phyloP scores from a whole-genome alignment of 2,888 invertebrate genomes.

The Drosophila suboccidentalis region DNA sequence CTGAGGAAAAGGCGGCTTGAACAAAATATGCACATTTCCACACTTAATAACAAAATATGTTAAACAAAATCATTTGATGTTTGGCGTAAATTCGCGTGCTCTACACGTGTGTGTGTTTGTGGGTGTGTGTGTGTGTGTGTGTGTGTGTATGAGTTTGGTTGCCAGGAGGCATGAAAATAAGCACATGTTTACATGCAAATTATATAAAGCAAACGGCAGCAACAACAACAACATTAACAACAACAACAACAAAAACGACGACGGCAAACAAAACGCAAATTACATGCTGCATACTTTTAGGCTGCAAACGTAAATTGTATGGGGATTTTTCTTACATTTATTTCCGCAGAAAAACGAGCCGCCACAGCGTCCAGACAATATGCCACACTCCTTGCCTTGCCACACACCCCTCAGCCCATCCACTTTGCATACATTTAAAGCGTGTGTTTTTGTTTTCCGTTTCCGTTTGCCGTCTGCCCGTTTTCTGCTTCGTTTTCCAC shows the following conservation, averaged over 20 bases:
- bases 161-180: conserved; percentile 65
- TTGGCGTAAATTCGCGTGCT: conserved; percentile 61
- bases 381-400: conserved; percentile 23
- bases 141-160: conserved; percentile 40
- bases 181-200: conserved; percentile 83
- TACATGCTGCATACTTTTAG: conserved; percentile 75
- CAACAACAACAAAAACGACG: conserved; percentile 35
- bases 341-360: conserved; percentile 63
- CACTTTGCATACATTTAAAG: conserved; percentile 66
- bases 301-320: conserved; percentile 67
- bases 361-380: conserved; percentile 72
- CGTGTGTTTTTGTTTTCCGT: conserved; percentile 37
- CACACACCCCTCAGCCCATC: background rate
- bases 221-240: conserved; percentile 28
- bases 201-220: conserved; percentile 70
- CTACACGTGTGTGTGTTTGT: conserved; percentile 1
- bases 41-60: conserved; percentile 82
- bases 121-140: conserved; percentile 14
- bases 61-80: conserved; percentile 81
- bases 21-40: conserved; percentile 78
- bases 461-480: conserved; percentile 1
- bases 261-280: conserved; percentile 75
- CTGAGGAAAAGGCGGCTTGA: conserved; percentile 40
- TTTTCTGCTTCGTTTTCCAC: conserved; percentile 1
- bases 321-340: conserved; percentile 63